Evolutionary conservation across 2,113 vertebrate species (phyloP), one percentile per base, ranked within the genome.

Genomic region (Gopherus evgoodei): DNA sequence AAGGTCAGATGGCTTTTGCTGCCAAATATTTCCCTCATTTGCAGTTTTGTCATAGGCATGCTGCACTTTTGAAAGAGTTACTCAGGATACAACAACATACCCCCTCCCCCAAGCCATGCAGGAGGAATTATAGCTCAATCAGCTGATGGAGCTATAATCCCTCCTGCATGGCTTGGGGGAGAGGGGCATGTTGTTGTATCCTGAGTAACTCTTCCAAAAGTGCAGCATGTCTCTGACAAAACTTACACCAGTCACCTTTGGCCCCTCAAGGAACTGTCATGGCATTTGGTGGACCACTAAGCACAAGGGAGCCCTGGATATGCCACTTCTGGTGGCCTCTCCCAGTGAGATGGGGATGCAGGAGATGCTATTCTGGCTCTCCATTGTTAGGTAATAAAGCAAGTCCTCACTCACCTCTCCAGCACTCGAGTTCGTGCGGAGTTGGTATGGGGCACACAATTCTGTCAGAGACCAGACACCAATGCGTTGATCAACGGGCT

Each of bases 1-100:
- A 79, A 49, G 93, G 93, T 91, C 88, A 87, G 59, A 95, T 62
- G 87, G 91, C 92, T 85, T 90, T 75, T 93, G 90, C 93, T 97
- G 94, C 94, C 91, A 95, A 84, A 88, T 22, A 79, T 47, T 88
- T 93, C 72, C 83, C 75, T 84, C 93, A 88, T 17, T 80, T 2
- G 50, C 59, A 91, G 78, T 47, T 94, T 86, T 94, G 87, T 91
- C 90, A 87, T 29, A 80, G 89, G 84, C 93, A 88, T 90, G 95
- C 83, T 89, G 29, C 52, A 72, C 75, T 83, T 83, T 65, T 89
- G 94, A 94, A 80, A 84, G 91, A 96, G 96, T 91, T 90, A 87
- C 83, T 65, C 81, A 83, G 69, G 88, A 86, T 89, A 90, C 52
- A 75, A 86, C 78, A 87, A 79, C 75, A 89, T 89, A 27, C 90